Evolutionary conservation across 2,888 invertebrate genomes (phyloP), one percentile per base, ranked within the genome.

Genomic region (Mellilla xanthometata): DNA sequence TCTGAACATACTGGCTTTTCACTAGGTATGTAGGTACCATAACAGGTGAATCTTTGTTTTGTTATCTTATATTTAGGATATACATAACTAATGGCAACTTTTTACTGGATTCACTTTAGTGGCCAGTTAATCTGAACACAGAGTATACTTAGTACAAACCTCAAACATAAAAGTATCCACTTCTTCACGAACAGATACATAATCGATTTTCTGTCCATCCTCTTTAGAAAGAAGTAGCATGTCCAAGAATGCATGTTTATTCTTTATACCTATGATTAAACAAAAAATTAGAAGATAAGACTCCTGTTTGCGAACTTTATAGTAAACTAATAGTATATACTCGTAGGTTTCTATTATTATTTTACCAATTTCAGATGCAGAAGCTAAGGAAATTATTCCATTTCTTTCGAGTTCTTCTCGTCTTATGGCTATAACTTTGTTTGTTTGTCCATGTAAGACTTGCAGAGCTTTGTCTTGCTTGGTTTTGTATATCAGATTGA

Each of bases 111-210:
- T n/a, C n/a, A n/a, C n/a, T n/a, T n/a, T n/a, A n/a, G n/a, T n/a
- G n/a, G n/a, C n/a, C n/a, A n/a, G 19, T 19, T 19, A 7, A 24
- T 3, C 2, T 24, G 3, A 24, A 24, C 8, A 24, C 24, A 24
- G 2, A 19, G 3, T 19, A 24, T n/a, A 24, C 23, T 7, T 23
- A 23, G 2, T n/a, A 24, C 24, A 24, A 2, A 24, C 92, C 68
- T 92, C 93, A 70, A 94, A 94, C 91, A 94, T 92, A 56, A 94
- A 93, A 0, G 94, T 94, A 54, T 94, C 92, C 0, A 94, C 93
- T 78, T 94, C 93, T 65, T 93, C 92, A 39, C 92, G 82, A 36
- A 94, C 90, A 49, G 92, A 91, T 12, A 90, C 65, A 56, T 92
- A 90, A 5, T 87, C 87, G 27, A 94, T 71, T 1, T 89, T 90